Evolutionary conservation across 1,140 invertebrate genomes (phyloP), one percentile per base, ranked within the genome.

Genomic region (Zaprionus lachaisei): DNA sequence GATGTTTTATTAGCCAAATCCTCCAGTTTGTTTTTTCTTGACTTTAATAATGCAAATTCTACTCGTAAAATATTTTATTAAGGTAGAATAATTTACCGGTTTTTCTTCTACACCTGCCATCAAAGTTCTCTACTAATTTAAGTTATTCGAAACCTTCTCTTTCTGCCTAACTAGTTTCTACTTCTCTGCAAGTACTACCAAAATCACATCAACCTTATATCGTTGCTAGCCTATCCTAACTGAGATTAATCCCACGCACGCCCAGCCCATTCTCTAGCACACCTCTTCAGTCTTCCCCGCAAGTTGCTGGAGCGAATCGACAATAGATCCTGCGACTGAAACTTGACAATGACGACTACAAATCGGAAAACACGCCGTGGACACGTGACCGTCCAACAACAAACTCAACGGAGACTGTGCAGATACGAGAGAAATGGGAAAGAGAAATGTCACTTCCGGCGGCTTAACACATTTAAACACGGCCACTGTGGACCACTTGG

Each of bases 391-490:
- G 6, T 5, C 24, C 41, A 75, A 37, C 64, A 74, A 54, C 58
- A 58, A 37, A 60, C 37, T 58, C 47, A 60, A 41, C 17, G 26
- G n/a, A 14, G 20, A 41, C 22, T 24, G 22, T 54, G 44, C 12
- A 2, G 34, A 31, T 49, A 56, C 20, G 34, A 79, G 41, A 66
- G 62, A 79, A 54, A 74, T 75, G 37, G n/a, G 37, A 28, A 72
- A 70, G 69, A 85, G 82, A 81, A 85, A 81, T 85, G 82, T 85
- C 83, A 86, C 83, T 82, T 85, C 83, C 83, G 79, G 64, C 65
- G 63, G 83, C 83, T 82, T 82, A 86, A 86, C 83, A 86, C 83
- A 86, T 85, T 86, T 77, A 79, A 78, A 61, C 65, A 69, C 47
- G 55, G 70, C 79, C 66, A 70, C 62, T 56, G 72, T 58, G 62